Percentiles rank a stretch among this genome's conserved stretches.
Evolutionary conservation across 2,797 vertebrate genomes (phyloP).

Genomic region (Pogonophryne albipinna): DNA sequence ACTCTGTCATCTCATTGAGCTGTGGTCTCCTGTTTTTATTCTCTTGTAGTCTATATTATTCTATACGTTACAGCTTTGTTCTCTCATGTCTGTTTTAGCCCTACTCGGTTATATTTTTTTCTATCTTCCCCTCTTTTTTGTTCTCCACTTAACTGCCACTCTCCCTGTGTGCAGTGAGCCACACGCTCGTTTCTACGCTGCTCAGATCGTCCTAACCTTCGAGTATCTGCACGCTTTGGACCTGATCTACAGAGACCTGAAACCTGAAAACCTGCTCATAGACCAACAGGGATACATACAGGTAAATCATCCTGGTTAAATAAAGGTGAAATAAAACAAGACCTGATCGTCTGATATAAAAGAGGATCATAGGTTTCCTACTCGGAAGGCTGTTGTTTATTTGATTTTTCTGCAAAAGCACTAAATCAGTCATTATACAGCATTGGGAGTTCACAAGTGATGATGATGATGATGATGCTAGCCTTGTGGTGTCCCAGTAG

Average conservation of each 20-base stretch:
- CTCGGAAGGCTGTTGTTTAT: background rate
- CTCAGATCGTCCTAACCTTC: constrained; percentile 95
- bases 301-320: constrained; percentile 64
- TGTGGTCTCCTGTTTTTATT: background rate
- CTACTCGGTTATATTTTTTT: too few species aligned
- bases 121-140: background rate
- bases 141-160: background rate
- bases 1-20: background rate
- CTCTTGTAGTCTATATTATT: background rate
- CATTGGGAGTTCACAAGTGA: background rate
- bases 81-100: background rate
- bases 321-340: too few species aligned
- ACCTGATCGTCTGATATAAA: background rate
- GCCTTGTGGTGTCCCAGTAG: background rate
- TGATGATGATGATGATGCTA: background rate
- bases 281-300: constrained; percentile 95
- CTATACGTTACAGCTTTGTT: background rate
- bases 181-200: constrained; percentile 93
- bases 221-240: constrained; percentile 94
- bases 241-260: constrained; percentile 95
- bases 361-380: background rate
- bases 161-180: constrained; percentile 86
- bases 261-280: constrained; percentile 94
- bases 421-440: background rate
- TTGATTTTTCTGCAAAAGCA: background rate